These are phyloP conservation scores for Baronia brevicornis DNA, from an alignment of 2,888 invertebrate species.

Conservation along the genomic window DNA sequence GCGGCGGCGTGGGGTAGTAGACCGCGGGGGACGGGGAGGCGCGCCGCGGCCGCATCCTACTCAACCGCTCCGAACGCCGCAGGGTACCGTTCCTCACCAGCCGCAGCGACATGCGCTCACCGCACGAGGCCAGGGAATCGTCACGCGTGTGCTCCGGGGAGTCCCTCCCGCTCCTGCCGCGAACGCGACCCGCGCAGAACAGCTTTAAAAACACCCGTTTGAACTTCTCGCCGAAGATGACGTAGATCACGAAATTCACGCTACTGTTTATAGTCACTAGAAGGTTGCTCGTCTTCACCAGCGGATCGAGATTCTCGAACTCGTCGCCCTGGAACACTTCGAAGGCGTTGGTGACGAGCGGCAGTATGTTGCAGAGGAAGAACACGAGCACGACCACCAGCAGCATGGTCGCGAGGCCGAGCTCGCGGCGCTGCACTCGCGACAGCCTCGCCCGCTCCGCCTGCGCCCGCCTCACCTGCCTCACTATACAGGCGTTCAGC, in stretches of 20 bases:
- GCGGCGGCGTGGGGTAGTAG: constrained; percentile 48
- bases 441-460: constrained; percentile 92
- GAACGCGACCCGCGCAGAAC: constrained; percentile 80
- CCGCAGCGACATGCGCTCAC: constrained; percentile 83
- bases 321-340: constrained; percentile 81
- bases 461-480: constrained; percentile 92
- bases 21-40: constrained; percentile 39
- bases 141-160: constrained; percentile 82
- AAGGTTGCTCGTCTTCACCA: constrained; percentile 90
- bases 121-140: constrained; percentile 88
- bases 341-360: constrained; percentile 89
- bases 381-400: constrained; percentile 96
- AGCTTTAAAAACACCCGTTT: constrained; percentile 88
- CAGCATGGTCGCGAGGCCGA: constrained; percentile 95
- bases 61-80: constrained; percentile 39
- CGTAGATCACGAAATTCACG: constrained; percentile 98
- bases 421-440: constrained; percentile 92
- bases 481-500: constrained; percentile 93
- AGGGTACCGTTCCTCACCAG: constrained; percentile 63
- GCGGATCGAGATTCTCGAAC: constrained; percentile 72
- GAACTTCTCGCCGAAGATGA: constrained; percentile 98
- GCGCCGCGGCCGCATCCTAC: constrained; percentile 18
- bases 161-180: constrained; percentile 73
- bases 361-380: constrained; percentile 92
- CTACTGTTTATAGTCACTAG: constrained; percentile 97